A percentile compares a stretch with the other conserved stretches of the same genome.
Evolutionary conservation across 2,888 invertebrate species (phyloP).

Genomic region (Vesta saturnalis): DNA sequence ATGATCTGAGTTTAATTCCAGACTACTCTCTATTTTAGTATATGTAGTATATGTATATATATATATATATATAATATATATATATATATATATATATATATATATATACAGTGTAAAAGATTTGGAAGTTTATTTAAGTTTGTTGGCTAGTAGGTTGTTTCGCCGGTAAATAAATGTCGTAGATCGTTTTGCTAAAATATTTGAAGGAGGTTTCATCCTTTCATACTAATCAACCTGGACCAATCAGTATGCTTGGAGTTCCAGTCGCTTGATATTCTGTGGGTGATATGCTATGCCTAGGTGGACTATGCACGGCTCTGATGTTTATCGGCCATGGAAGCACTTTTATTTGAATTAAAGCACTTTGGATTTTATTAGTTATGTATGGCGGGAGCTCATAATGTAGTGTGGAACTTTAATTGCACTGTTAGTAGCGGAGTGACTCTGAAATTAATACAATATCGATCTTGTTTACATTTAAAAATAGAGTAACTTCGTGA

Average conservation of each 20-base stretch:
- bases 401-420: conserved; percentile 14
- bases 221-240: conserved; percentile 8
- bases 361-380: conserved; percentile 23
- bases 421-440: not conserved
- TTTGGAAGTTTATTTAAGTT: not conserved
- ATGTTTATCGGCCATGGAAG: conserved; percentile 15
- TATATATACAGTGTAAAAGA: not conserved
- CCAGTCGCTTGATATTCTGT: conserved; percentile 19
- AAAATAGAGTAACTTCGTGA: conserved; percentile 4
- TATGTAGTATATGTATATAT: too few species aligned
- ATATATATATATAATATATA: too few species aligned
- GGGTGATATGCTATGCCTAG: conserved; percentile 14
- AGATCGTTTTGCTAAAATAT: conserved; percentile 3
- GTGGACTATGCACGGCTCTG: conserved; percentile 9
- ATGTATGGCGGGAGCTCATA: conserved; percentile 11
- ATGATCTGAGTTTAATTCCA: not conserved
- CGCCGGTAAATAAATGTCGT: conserved; percentile 5
- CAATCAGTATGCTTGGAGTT: conserved; percentile 18
- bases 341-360: conserved; percentile 11
- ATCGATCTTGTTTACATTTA: conserved; percentile 8
- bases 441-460: conserved; percentile 11
- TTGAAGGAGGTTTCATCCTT: conserved; percentile 9
- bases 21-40: not conserved
- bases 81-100: too few species aligned
- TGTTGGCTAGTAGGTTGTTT: conserved; percentile 15